Evolutionary conservation across 2,113 vertebrate genomes (phyloP), one percentile per base, ranked within the genome.

Genomic region (Calypte anna): DNA sequence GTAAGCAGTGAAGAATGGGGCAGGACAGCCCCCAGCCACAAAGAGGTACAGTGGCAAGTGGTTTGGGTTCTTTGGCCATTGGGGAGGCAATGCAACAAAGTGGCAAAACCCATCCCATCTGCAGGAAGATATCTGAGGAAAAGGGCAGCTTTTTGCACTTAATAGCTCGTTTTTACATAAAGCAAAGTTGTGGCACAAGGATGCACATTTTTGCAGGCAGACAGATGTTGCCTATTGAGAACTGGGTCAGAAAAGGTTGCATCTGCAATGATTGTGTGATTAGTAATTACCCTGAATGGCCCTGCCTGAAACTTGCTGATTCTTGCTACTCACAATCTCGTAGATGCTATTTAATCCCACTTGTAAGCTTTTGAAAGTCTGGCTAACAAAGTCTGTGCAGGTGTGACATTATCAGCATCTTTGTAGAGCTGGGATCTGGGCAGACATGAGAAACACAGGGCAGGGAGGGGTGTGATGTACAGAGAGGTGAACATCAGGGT

Each of bases 161-260:
- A 48, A 74, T 55, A 36, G 21, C 53, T 83, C 40, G 31, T 63
- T 84, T 86, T 63, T 74, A 21, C 23, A 25, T 54, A 15, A 63
- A 51, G 1, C 19, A 62, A 55, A 59, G 19, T 51, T 53, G 57
- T 6, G 75, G 84, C 86, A 82, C 67, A 88, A 24, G 25, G 82
- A 58, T 85, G 88, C 48, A 43, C 7, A 1, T 78, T 96, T 95
- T 89, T 95, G 18, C 66, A 81, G 79, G 82, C 79, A 90, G 93
- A 36, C 92, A 96, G 94, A 92, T 95, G 80, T 93, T 96, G 80
- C 54, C 46, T 93, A 36, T 74, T 93, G 86, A 88, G 73, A 94
- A 81, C 0, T 64, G 53, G 92, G 96, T 96, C 95, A 88, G 80
- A 90, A 93, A 95, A 94, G 91, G 76, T 92, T 96, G 67, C 50